These are phyloP conservation scores for Platyrinchus mystaceus DNA, from an alignment of 2,797 vertebrate genomes.

Conservation along the genomic window DNA sequence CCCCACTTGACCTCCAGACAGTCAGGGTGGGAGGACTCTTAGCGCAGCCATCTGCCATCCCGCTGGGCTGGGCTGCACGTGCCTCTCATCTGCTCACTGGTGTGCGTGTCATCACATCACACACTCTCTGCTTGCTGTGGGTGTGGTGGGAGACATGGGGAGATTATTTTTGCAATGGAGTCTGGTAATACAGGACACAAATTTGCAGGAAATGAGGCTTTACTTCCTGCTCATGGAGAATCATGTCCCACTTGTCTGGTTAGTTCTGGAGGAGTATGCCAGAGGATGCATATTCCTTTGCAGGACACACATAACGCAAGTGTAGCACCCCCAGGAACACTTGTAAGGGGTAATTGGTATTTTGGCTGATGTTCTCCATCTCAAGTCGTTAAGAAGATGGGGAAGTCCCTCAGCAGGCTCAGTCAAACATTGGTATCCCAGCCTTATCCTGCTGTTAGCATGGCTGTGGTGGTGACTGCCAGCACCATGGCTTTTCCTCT, in stretches of 20 bases:
- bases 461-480: not conserved
- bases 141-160: not conserved
- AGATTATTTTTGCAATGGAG: not conserved
- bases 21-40: not conserved
- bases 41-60: not conserved
- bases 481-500: not conserved
- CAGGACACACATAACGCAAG: not conserved
- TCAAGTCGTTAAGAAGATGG: not conserved
- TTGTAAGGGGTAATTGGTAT: not conserved
- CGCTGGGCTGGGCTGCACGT: fast-evolving
- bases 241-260: not conserved
- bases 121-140: not conserved
- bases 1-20: not conserved
- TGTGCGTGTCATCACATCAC: not conserved
- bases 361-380: not conserved
- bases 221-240: not conserved
- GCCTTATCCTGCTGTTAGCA: not conserved
- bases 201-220: not conserved
- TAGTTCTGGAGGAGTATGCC: not conserved
- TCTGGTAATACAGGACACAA: not conserved
- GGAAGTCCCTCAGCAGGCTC: not conserved
- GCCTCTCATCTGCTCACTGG: not conserved
- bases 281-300: not conserved
- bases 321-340: not conserved
- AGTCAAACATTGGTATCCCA: not conserved